phyloP scores from a whole-genome alignment of 2,888 invertebrate genomes.

The Eilema depressum region DNA sequence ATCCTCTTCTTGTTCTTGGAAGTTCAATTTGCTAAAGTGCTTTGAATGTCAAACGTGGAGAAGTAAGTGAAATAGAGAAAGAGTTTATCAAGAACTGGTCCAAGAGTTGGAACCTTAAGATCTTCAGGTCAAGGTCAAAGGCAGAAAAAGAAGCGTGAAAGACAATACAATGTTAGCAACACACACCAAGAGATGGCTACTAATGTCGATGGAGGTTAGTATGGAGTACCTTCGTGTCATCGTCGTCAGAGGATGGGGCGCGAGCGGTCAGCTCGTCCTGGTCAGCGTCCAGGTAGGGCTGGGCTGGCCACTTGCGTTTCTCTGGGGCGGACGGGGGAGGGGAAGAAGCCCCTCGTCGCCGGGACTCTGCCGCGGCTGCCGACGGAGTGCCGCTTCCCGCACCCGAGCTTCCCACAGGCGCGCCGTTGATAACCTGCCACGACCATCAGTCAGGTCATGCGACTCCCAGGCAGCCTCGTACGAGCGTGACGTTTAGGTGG shows the following conservation, averaged over 20 bases:
- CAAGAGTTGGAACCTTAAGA: background rate
- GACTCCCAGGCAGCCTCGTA: conserved; percentile 59
- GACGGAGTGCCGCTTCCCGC: conserved; percentile 49
- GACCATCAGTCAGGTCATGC: conserved; percentile 33
- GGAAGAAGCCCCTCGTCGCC: conserved; percentile 79
- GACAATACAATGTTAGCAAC: conserved; percentile 27
- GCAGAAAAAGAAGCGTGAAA: background rate
- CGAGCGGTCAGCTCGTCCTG: conserved; percentile 64
- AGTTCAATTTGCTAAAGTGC: too few relatives aligned
- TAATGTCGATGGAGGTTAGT: conserved; percentile 47
- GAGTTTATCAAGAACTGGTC: background rate
- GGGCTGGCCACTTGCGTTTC: conserved; percentile 91
- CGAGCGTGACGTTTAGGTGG: conserved; percentile 50
- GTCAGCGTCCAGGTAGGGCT: conserved; percentile 64
- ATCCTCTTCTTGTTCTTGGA: background rate
- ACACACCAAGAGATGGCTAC: conserved; percentile 55
- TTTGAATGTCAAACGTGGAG: background rate
- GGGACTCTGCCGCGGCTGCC: conserved; percentile 66
- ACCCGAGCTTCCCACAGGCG: conserved; percentile 63
- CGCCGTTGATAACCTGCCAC: conserved; percentile 81
- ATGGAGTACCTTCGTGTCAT: conserved; percentile 77
- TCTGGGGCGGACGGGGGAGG: conserved; percentile 86
- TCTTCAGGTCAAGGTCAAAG: too few relatives aligned
- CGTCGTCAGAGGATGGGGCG: conserved; percentile 74
- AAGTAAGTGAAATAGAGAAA: background rate